Base-by-base conservation (phyloP, 2,888 invertebrate species). In the Aquatica leii region DNA sequence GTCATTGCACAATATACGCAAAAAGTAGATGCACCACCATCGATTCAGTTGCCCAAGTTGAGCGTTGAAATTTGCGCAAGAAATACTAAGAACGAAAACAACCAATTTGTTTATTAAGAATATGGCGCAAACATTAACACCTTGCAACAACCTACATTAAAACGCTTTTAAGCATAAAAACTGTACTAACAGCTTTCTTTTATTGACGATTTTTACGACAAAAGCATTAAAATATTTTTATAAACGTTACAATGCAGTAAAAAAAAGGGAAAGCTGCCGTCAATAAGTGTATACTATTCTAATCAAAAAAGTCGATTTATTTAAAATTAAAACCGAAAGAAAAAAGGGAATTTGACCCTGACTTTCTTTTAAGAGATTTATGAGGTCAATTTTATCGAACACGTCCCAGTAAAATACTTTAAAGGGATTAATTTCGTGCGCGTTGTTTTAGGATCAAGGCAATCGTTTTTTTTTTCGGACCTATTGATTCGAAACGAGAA, bases 331-430 rank as follows among this genome's bases (percentile, higher is more conserved):
- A 46, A 14, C 43, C 46, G 11, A 46, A 46, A 41, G 12, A 41
- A 46, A 46, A 63, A 63, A 63, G 54, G 54, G 40, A 50, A 41
- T 24, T 35, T 54, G 60, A 50, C 60, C 65, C 35, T 61, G 60
- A 61, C 56, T 57, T 14, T 57, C 35, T 53, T 46, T 49, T 21
- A 12, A 15, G 21, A 53, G 24, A 60, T 60, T 61, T 60, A 61
- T 57, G 60, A 58, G 65, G 65, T 65, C 65, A 65, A 65, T 54
- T 58, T 59, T 57, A 60, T 63, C 46, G 46, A 46, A 46, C 18
- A 46, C 46, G 58, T 59, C 40, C 59, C 35, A 59, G 49, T 63
- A 40, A 57, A 57, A 57, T 40, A 52, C 49, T 58, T 61, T 37
- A n/a, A 37, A 6, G 12, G 2, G 12, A 12, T 5, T n/a, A 37